Base-by-base conservation (phyloP, 2,113 vertebrate species). In the Odontesthes bonariensis region DNA sequence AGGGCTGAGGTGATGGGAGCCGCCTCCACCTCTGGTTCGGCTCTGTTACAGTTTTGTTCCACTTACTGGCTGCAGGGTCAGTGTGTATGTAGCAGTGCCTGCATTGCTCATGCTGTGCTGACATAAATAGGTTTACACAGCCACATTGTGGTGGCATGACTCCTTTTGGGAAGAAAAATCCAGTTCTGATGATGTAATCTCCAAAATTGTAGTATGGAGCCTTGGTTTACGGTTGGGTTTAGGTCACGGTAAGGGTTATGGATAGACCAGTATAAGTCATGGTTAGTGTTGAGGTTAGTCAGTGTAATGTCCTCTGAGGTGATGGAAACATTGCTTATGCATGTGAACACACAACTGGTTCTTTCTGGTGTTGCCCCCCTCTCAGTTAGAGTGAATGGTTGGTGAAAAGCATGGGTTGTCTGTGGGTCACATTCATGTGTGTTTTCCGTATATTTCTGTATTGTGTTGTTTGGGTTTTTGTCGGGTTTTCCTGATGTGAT, bases 1-100 rank as follows among this genome's bases (percentile, higher is more conserved):
- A 63, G 57, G 20, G 55, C 49, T 3, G 40, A 23, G 49, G 9
- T 82, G 83, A 87, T 52, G 12, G 86, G 86, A 79, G 9, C 64
- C 17, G 0, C 53, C 74, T 59, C 59, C 71, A 49, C 74, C 22
- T 44, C 3, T 1, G 27, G 11, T 14, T 0, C 11, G 35, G 32
- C 57, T 47, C 3, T 12, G 17, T 74, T 78, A 60, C 60, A 65
- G 20, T 66, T 80, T 76, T 85, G 51, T 88, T 89, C 85, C 74
- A 79, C 33, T 66, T 8, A 59, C 69, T 1, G 9, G 40, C 51
- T 54, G 3, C 13, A 49, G 1, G 46, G 46, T 49, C 46, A 49
- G 46, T n/a, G 65, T 78, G 42, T 60, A 38, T 53, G 22, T 60
- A 8, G 32, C 31, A 13, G 32, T 19, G 32, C 8, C 23, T 38